Base-by-base conservation (phyloP, 2,888 invertebrate genomes). In the Pammene aurita region DNA sequence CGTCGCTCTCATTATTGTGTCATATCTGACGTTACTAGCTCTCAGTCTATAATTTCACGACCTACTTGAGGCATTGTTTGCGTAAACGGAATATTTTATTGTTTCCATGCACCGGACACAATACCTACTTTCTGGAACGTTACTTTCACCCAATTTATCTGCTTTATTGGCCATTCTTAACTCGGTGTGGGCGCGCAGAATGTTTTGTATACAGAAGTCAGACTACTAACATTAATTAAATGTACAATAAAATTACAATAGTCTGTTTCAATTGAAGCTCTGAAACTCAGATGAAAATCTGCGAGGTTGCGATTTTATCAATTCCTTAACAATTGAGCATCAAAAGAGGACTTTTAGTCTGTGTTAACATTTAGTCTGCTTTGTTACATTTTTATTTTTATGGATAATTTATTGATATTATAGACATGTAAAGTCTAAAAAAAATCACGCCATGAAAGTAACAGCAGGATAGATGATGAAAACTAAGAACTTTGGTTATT, bases 121-220 rank as follows among this genome's bases (percentile, higher is more conserved):
- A 60, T 69, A 69, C 69, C 65, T 65, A 73, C 58, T 52, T 63
- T 73, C 67, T 69, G 73, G 72, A 77, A 79, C 77, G 72, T 75
- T 73, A 72, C 76, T 80, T 80, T 80, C 79, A 76, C 78, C 75
- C 75, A 78, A 80, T 83, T 81, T 79, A 79, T 78, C 78, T 72
- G 73, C 77, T 81, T 78, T 82, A 83, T 83, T 78, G 76, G 74
- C 74, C 72, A 74, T 73, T 74, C 75, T 71, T 66, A 66, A 57
- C 67, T 54, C 55, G 52, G 11, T 66, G 52, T 26, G 18, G 52
- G 54, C 26, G 55, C 57, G 46, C 60, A 62, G 41, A 62, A 50
- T 18, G 38, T 62, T 16, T 18, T 2, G 16, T 62, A n/a, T 35
- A n/a, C 50, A 52, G 41, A 50, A 35, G 35, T 38, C 13, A 5